Percentiles rank a stretch among this genome's conserved stretches.
phyloP scores from a whole-genome alignment of 2,888 invertebrate species.

The Anticlea derivata region DNA sequence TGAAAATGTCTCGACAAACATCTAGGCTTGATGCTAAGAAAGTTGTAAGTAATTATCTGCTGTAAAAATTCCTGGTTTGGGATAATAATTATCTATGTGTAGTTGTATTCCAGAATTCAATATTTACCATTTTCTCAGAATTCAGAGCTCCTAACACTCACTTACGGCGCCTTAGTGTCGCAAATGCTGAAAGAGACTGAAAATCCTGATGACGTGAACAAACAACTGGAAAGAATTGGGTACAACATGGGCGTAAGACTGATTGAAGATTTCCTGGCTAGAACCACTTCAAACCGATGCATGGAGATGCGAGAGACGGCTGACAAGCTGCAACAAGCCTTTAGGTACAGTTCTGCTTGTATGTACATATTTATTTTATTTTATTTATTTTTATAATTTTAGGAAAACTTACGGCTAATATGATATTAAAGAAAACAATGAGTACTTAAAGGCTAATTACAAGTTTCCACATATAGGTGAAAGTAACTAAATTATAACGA shows the following conservation, averaged over 20 bases:
- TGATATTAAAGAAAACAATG: too few relatives aligned
- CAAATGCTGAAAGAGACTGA: constrained; percentile 98
- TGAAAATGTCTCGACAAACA: constrained; percentile 87
- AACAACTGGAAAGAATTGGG: constrained; percentile 96
- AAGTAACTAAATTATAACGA: too few relatives aligned
- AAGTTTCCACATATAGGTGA: too few relatives aligned
- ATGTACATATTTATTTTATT: too few relatives aligned
- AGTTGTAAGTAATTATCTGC: constrained; percentile 83
- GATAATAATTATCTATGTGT: too few relatives aligned
- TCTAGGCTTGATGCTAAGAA: constrained; percentile 89
- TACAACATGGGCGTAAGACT: constrained; percentile 99
- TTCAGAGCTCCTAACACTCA: constrained; percentile 97
- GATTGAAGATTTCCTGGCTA: constrained; percentile 98
- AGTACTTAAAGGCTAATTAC: too few relatives aligned
- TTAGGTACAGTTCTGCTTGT: constrained; percentile 74
- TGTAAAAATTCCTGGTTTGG: too few relatives aligned
- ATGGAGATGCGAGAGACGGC: constrained; percentile 98
- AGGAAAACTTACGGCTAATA: too few relatives aligned
- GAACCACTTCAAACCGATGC: constrained; percentile 94
- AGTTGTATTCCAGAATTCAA: too few relatives aligned
- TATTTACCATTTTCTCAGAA: constrained; percentile 93
- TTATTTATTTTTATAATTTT: too few relatives aligned
- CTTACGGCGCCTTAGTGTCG: constrained; percentile 98
- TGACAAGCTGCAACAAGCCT: constrained; percentile 94
- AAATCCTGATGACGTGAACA: constrained; percentile 98